A percentile compares a stretch with the other conserved stretches of the same genome.
These are phyloP conservation scores for Rhizoglyphus robini DNA, from an alignment of 1,140 invertebrate species.

Conservation along the genomic window DNA sequence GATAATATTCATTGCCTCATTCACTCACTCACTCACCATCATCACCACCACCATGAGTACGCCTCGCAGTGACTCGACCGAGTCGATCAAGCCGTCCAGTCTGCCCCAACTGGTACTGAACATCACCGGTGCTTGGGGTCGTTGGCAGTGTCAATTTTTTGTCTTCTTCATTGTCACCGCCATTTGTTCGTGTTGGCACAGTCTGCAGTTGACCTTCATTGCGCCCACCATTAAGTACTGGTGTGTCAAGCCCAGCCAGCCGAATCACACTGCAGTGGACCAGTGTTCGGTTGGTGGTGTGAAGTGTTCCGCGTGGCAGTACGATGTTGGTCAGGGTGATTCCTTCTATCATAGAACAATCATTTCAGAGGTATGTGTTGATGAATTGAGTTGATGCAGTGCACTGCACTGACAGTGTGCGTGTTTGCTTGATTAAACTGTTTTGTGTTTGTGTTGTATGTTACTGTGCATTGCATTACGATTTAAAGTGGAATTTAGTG, in stretches of 20 bases:
- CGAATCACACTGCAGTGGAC: neutral
- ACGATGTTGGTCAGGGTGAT: neutral
- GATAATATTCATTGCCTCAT: neutral
- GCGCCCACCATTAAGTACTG: slow-evolving; percentile 17
- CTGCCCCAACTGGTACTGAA: slow-evolving; percentile 6
- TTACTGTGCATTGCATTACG: neutral
- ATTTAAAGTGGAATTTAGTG: slow-evolving; percentile 53
- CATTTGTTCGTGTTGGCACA: slow-evolving; percentile 17
- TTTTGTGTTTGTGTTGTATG: no score
- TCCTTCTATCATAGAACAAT: slow-evolving; percentile 8
- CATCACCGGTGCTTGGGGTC: slow-evolving; percentile 16
- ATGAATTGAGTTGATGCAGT: neutral
- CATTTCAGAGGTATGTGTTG: neutral
- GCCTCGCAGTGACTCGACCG: no score
- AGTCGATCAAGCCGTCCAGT: neutral
- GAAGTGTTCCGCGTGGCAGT: neutral
- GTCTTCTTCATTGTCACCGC: slow-evolving; percentile 17
- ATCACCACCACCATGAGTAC: neutral
- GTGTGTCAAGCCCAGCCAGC: neutral
- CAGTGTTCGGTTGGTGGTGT: neutral
- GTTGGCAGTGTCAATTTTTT: slow-evolving; percentile 16
- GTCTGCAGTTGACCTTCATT: slow-evolving; percentile 4
- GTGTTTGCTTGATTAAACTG: no score
- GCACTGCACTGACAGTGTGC: no score
- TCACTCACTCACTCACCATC: neutral